These are phyloP conservation scores for Horisme vitalbata DNA, from an alignment of 2,888 invertebrate genomes.

Conservation along the genomic window DNA sequence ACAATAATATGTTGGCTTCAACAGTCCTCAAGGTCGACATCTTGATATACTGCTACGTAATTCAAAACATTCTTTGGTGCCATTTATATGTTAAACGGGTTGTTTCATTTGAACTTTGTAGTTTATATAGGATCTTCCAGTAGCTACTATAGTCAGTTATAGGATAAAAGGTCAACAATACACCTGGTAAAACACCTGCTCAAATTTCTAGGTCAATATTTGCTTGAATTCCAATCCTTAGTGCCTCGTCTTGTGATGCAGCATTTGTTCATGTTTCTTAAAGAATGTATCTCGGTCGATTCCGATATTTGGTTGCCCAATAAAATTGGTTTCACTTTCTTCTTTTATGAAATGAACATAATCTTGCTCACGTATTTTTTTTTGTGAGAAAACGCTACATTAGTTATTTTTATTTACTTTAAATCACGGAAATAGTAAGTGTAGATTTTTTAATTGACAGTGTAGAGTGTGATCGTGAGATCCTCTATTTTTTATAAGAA, in stretches of 20 bases:
- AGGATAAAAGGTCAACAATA: constrained; percentile 18
- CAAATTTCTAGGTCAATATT: constrained; percentile 17
- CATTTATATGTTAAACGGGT: constrained; percentile 15
- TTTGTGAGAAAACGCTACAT: no score
- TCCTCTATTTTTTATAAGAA: no score
- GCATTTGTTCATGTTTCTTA: constrained; percentile 2
- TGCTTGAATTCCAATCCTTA: constrained; percentile 19
- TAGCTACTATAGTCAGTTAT: constrained; percentile 3
- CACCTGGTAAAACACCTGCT: constrained; percentile 18
- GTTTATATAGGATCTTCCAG: not conserved
- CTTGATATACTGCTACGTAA: constrained; percentile 38
- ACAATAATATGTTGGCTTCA: constrained; percentile 34
- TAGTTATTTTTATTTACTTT: no score
- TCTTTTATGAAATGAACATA: not conserved
- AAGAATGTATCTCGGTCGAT: not conserved
- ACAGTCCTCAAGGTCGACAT: constrained; percentile 48
- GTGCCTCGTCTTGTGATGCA: constrained; percentile 6
- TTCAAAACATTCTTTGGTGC: constrained; percentile 16
- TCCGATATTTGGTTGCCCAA: not conserved
- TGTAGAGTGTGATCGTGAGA: no score
- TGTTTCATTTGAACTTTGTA: constrained; percentile 4
- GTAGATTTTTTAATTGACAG: no score
- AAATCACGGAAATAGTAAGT: no score
- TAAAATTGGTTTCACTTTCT: not conserved
- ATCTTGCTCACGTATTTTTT: no score